Evolutionary conservation across 2,797 vertebrate genomes (phyloP).

Genomic region (Carduelis carduelis): DNA sequence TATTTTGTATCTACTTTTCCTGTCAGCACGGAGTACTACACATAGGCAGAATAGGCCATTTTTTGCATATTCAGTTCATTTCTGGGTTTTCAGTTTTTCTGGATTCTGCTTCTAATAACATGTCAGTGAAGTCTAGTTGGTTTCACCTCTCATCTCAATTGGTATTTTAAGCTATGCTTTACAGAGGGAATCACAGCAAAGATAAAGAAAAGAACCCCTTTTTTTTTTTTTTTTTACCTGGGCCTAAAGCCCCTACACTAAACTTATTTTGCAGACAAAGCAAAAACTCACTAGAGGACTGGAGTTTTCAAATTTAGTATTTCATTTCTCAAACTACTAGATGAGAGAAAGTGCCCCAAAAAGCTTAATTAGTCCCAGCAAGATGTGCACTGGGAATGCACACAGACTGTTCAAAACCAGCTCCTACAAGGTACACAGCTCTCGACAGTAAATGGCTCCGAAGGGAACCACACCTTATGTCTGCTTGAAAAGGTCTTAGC

Average conservation of each 20-base stretch:
- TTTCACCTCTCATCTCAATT: neutral
- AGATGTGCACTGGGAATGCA: neutral
- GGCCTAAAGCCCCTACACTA: neutral
- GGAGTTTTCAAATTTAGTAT: neutral
- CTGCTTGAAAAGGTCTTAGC: neutral
- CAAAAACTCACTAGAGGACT: neutral
- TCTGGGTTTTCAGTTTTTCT: neutral
- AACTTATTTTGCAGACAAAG: neutral
- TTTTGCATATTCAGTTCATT: neutral
- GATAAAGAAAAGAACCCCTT: neutral
- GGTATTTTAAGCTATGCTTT: neutral
- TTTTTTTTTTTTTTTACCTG: neutral
- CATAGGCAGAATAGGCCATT: accelerated
- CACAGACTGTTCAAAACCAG: neutral
- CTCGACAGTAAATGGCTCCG: neutral
- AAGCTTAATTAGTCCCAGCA: neutral
- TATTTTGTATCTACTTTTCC: neutral
- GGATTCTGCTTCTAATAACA: neutral
- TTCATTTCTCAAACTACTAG: neutral
- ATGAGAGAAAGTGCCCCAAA: neutral
- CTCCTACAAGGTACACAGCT: neutral
- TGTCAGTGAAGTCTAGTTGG: neutral
- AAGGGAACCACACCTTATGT: neutral
- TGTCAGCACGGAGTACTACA: neutral
- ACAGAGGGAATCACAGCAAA: neutral